A percentile compares a stretch with the other conserved stretches of the same genome.
phyloP scores from a whole-genome alignment of 2,888 invertebrate species.

The Heteromurus nitidus region DNA sequence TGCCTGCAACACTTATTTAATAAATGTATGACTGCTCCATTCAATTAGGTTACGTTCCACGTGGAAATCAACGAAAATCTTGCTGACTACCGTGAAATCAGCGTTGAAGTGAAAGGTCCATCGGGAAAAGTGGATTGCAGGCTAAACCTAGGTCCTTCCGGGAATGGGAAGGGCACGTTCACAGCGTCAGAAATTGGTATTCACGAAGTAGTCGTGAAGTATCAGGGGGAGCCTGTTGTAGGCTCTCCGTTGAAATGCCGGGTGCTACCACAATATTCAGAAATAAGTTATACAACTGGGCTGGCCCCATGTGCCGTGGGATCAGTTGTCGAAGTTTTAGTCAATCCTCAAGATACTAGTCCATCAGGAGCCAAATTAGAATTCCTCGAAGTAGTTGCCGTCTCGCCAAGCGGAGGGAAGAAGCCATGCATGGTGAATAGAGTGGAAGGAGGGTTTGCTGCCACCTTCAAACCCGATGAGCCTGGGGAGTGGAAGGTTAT shows the following conservation, averaged over 20 bases:
- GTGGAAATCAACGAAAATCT: constrained; percentile 79
- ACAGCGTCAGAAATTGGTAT: constrained; percentile 93
- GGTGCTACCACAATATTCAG: constrained; percentile 89
- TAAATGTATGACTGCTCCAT: no score
- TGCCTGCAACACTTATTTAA: no score
- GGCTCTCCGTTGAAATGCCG: constrained; percentile 85
- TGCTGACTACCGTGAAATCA: constrained; percentile 83
- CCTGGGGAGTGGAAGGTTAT: constrained; percentile 98
- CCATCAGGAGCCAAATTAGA: constrained; percentile 79
- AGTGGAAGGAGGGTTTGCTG: constrained; percentile 92
- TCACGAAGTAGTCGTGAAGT: constrained; percentile 81
- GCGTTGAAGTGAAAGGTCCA: constrained; percentile 86
- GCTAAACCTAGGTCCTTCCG: constrained; percentile 77
- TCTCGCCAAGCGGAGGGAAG: constrained; percentile 90
- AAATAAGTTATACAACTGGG: constrained; percentile 85
- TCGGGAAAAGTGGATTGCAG: constrained; percentile 81
- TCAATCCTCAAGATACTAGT: constrained; percentile 75
- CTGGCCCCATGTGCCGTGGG: constrained; percentile 97
- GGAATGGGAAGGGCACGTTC: constrained; percentile 86
- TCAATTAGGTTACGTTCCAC: constrained; percentile 74
- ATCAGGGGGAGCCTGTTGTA: constrained; percentile 79
- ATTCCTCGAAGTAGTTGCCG: constrained; percentile 93
- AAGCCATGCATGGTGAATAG: constrained; percentile 86
- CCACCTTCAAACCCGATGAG: constrained; percentile 97
- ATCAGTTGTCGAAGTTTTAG: constrained; percentile 95